Conservation (phyloP, 2,797 vertebrate species). For the Clarias laeviceps region DNA sequence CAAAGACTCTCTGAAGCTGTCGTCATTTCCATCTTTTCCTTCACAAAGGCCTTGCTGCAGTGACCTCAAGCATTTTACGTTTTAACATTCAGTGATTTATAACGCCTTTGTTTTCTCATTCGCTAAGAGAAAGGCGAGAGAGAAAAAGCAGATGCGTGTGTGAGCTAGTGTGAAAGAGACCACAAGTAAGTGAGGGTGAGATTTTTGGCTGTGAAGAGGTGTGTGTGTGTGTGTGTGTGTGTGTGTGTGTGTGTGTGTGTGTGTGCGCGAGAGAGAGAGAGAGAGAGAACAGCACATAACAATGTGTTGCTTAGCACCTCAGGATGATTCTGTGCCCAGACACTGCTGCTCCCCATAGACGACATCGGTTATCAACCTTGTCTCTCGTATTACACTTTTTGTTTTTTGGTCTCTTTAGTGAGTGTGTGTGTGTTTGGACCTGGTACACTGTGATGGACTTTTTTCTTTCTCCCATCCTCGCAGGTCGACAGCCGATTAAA, state of each 20-base stretch:
- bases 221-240: too few relatives aligned
- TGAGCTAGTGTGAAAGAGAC: neutral
- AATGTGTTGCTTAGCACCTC: neutral
- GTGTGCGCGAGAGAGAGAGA: too few relatives aligned
- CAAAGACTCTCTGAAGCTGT: neutral
- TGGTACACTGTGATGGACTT: neutral
- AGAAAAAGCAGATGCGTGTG: neutral
- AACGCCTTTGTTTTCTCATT: neutral
- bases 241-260: too few relatives aligned
- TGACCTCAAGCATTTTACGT: neutral
- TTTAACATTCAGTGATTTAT: neutral
- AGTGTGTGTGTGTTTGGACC: neutral
- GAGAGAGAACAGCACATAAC: neutral
- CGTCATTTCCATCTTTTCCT: neutral
- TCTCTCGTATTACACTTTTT: neutral
- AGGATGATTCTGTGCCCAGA: neutral
- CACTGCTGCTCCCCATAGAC: neutral
- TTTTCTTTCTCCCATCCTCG: neutral
- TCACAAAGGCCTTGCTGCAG: neutral
- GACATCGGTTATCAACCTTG: neutral
- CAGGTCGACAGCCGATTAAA: slow-evolving; percentile 60
- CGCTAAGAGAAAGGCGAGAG: neutral
- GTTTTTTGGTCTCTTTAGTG: neutral
- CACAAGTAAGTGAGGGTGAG: neutral
- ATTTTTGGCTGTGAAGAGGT: neutral